Evolutionary conservation across 1,140 invertebrate genomes (phyloP).

Genomic region (Elymnias hypermnestra): DNA sequence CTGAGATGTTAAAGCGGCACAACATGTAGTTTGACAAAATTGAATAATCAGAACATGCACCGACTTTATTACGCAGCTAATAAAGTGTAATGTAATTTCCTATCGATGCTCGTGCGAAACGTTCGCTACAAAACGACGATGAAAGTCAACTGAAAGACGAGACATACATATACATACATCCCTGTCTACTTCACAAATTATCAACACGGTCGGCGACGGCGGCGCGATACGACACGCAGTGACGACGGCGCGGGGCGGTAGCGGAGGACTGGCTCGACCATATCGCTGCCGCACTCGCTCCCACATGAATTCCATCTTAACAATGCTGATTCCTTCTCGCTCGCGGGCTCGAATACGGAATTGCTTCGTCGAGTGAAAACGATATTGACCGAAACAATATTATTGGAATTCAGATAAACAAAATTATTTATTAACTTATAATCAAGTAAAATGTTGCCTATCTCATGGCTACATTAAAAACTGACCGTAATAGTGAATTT

Average conservation of each 20-base stretch:
- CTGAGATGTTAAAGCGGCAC: constrained; percentile 7
- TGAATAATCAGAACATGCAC: constrained; percentile 35
- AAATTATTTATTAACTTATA: constrained; percentile 16
- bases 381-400: constrained; percentile 42
- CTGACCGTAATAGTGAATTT: too few relatives aligned
- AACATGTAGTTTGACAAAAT: constrained; percentile 25
- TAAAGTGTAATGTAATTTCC: constrained; percentile 62
- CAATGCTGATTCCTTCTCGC: constrained; percentile 51
- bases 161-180: constrained; percentile 71
- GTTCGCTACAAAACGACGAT: constrained; percentile 72
- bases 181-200: constrained; percentile 70
- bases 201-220: constrained; percentile 55
- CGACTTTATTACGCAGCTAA: constrained; percentile 67
- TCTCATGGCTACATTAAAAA: too few relatives aligned
- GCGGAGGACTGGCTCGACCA: constrained; percentile 38
- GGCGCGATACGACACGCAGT: constrained; percentile 51
- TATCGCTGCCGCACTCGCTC: constrained; percentile 60
- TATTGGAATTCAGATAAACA: constrained; percentile 36
- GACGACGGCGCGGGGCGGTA: constrained; percentile 32
- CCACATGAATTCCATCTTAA: constrained; percentile 39
- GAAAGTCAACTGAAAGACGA: constrained; percentile 75
- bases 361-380: constrained; percentile 41
- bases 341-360: constrained; percentile 41
- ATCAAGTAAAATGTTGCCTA: constrained; percentile 8
- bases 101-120: constrained; percentile 68